Evolutionary conservation across 2,797 vertebrate species (phyloP), one percentile per base, ranked within the genome.

Genomic region (Rhinichthys osculus): DNA sequence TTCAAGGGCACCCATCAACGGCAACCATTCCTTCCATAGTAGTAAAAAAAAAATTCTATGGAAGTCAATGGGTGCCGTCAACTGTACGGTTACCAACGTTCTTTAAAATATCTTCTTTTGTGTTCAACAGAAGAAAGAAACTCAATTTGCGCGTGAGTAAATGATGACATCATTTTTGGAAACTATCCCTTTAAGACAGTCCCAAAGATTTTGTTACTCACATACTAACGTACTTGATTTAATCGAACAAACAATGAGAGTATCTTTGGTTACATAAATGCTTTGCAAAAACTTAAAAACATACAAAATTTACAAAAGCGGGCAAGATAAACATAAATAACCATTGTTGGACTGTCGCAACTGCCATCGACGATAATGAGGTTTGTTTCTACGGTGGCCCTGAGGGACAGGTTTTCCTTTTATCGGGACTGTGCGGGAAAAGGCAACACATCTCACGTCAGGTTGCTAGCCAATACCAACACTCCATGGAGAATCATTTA

Each of bases 391-490:
- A 82, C 23, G 23, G 40, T 81, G 82, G 69, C 76, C 82, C 70
- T 47, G 62, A 87, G 77, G 82, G 86, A 69, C 50, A 76, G 7
- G 33, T 77, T 78, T 81, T 40, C 40, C 64, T 82, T 86, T 76
- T 59, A 85, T 66, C 21, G 10, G 21, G 69, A 74, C 69, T 79
- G 67, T 59, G 57, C 14, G 21, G 40, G 57, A 16, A 76, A 84
- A 81, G 47, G 35, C 82, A 67, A 33, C 17, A n/a, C 86, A 82
- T 87, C 66, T 83, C 89, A 91, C 87, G 89, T 86, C 50, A 87
- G 90, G 87, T 85, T 86, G 74, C 87, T 90, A 86, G 91, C 91
- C 92, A 91, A 93, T 88, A 89, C 72, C 40, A 89, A 91, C 73
- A 87, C 87, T 89, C 74, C 82, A 40, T 50, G 72, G 57, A 89